A percentile compares a stretch with the other conserved stretches of the same genome.
Conservation (phyloP, 2,113 vertebrate genomes). For the Clarias magur region DNA sequence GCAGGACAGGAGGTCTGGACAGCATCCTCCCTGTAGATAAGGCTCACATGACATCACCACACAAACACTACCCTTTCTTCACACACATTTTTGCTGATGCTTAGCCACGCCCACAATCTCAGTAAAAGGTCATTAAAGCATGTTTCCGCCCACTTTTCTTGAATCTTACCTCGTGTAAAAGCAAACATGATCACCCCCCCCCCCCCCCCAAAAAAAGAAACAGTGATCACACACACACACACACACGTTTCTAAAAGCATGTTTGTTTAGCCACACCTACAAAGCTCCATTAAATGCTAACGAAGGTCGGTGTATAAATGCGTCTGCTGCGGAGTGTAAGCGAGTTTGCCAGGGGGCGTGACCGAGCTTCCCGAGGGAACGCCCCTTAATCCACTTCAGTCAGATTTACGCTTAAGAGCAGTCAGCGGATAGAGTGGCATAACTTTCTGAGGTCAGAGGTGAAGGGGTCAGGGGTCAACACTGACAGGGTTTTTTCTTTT, state of each 20-base stretch:
- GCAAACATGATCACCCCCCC: no score
- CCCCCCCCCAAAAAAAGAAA: no score
- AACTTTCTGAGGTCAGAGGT: constrained; percentile 15
- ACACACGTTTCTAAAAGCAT: neutral
- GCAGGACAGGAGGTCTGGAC: constrained; percentile 10
- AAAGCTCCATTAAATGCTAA: neutral
- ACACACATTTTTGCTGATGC: neutral
- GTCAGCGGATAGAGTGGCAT: constrained; percentile 45
- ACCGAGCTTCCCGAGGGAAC: constrained; percentile 56
- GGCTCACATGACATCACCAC: constrained; percentile 21
- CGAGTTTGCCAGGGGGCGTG: constrained; percentile 53
- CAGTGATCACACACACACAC: neutral
- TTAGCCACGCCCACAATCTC: neutral
- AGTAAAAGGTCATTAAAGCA: neutral
- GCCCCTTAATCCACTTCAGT: constrained; percentile 60
- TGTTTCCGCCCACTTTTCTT: no score
- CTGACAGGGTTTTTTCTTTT: constrained; percentile 52
- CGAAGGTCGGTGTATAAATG: neutral
- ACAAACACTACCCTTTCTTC: constrained; percentile 8
- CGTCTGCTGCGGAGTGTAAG: constrained; percentile 39
- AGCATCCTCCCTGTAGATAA: constrained; percentile 21
- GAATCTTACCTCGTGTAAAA: no score
- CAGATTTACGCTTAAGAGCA: constrained; percentile 54
- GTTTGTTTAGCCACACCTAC: neutral
- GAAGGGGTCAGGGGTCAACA: neutral